These are phyloP conservation scores for Caerostris darwini DNA, from an alignment of 1,140 invertebrate species.

Conservation along the genomic window DNA sequence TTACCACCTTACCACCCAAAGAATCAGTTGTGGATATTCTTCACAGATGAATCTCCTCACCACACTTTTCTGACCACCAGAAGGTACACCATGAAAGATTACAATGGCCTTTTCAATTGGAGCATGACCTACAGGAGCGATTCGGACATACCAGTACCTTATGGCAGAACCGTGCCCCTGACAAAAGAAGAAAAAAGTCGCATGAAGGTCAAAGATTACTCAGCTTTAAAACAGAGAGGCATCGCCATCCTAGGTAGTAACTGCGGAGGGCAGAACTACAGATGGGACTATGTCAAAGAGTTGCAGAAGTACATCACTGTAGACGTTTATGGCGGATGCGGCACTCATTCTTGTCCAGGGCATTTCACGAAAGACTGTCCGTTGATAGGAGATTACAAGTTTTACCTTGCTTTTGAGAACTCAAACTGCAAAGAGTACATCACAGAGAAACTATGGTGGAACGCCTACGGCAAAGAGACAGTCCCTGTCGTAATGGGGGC, in stretches of 20 bases:
- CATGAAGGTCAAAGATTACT: slow-evolving; percentile 81
- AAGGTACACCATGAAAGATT: slow-evolving; percentile 81
- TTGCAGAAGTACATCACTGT: slow-evolving; percentile 75
- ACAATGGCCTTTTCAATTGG: slow-evolving; percentile 87
- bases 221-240: slow-evolving; percentile 82
- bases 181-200: not conserved
- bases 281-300: slow-evolving; percentile 84
- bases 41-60: slow-evolving; percentile 79
- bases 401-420: slow-evolving; percentile 82
- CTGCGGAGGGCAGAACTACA: slow-evolving; percentile 83
- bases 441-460: slow-evolving; percentile 85
- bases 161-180: slow-evolving; percentile 82
- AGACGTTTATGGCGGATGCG: slow-evolving; percentile 78
- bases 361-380: slow-evolving; percentile 78
- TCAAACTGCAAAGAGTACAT: slow-evolving; percentile 83
- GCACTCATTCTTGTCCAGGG: slow-evolving; percentile 75
- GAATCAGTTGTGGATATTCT: slow-evolving; percentile 79
- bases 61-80: slow-evolving; percentile 81
- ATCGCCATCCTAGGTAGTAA: slow-evolving; percentile 86
- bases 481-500: slow-evolving; percentile 84
- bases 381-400: slow-evolving; percentile 79
- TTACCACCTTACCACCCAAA: slow-evolving; percentile 55
- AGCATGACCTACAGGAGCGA: slow-evolving; percentile 88
- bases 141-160: slow-evolving; percentile 87
- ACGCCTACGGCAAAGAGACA: slow-evolving; percentile 81